phyloP scores from a whole-genome alignment of 2,888 invertebrate genomes.

The Imbricaverruca yamaguchii region DNA sequence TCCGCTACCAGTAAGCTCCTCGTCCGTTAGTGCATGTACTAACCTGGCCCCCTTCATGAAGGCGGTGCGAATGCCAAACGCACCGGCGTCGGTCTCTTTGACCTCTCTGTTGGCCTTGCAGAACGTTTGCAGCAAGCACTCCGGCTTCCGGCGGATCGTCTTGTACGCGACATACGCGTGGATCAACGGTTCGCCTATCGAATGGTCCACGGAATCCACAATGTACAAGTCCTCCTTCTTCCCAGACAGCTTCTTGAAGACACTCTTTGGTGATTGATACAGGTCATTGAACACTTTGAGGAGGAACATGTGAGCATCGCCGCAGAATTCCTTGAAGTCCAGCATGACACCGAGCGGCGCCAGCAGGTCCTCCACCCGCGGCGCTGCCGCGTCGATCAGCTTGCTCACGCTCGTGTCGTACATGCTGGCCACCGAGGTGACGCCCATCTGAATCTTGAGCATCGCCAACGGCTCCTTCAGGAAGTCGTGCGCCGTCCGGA shows the following conservation, averaged over 20 bases:
- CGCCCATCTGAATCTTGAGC: slow-evolving; percentile 22
- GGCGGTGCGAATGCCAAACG: not conserved
- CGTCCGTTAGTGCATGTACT: not conserved
- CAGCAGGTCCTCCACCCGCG: not conserved
- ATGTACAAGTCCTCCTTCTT: slow-evolving; percentile 13
- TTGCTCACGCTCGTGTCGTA: not conserved
- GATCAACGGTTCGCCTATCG: not conserved
- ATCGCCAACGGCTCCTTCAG: slow-evolving; percentile 17
- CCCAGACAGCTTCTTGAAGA: not conserved
- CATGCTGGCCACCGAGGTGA: not conserved
- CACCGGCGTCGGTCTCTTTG: not conserved
- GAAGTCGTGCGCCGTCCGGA: slow-evolving; percentile 10
- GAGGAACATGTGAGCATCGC: not conserved
- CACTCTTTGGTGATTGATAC: slow-evolving; percentile 3
- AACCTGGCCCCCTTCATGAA: not conserved
- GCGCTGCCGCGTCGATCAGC: not conserved
- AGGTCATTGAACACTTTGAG: slow-evolving; percentile 4
- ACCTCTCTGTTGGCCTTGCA: not conserved
- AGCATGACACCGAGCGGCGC: not conserved
- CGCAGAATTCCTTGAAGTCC: not conserved
- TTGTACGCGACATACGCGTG: not conserved
- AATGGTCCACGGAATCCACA: slow-evolving; percentile 1
- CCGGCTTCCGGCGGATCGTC: not conserved
- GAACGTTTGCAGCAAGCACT: slow-evolving; percentile 11
- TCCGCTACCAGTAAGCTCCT: too few species aligned